Conservation (phyloP, 2,797 vertebrate species). For the Emys orbicularis region DNA sequence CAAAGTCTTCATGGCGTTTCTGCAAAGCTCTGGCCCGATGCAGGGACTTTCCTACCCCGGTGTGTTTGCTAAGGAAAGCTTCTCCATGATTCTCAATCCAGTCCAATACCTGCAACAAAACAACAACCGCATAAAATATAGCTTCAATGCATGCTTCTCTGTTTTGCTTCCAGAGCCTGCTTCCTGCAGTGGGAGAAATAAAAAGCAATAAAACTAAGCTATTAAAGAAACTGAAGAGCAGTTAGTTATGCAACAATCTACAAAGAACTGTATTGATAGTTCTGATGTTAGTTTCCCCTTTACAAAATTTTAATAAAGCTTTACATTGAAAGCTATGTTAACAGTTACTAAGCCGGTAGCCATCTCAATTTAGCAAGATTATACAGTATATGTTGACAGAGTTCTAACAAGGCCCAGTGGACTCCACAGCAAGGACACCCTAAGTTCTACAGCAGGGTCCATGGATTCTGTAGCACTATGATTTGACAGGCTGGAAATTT, state of each 20-base stretch:
- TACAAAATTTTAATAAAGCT: not conserved
- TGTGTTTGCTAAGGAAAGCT: constrained; percentile 97
- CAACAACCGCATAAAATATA: constrained; percentile 10
- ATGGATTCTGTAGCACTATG: constrained; percentile 41
- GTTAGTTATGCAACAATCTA: not conserved
- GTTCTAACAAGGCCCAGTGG: not conserved
- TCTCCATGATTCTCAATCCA: constrained; percentile 99
- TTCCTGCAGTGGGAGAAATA: not conserved
- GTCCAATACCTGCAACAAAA: constrained; percentile 89
- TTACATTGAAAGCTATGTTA: not conserved
- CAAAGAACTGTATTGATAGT: not conserved
- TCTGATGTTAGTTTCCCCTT: not conserved
- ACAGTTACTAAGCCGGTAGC: not conserved
- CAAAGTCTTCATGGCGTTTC: constrained; percentile 97
- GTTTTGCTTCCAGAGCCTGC: not conserved
- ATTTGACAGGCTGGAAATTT: not conserved
- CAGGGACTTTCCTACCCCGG: constrained; percentile 95
- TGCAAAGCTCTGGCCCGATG: constrained; percentile 95
- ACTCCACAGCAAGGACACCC: not conserved
- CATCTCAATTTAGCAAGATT: not conserved
- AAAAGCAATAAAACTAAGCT: not conserved
- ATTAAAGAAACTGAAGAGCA: not conserved
- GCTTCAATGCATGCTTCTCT: not conserved
- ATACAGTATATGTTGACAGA: not conserved
- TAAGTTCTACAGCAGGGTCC: not conserved